phyloP scores from a whole-genome alignment of 2,797 vertebrate species.

The Apodemus agrarius region DNA sequence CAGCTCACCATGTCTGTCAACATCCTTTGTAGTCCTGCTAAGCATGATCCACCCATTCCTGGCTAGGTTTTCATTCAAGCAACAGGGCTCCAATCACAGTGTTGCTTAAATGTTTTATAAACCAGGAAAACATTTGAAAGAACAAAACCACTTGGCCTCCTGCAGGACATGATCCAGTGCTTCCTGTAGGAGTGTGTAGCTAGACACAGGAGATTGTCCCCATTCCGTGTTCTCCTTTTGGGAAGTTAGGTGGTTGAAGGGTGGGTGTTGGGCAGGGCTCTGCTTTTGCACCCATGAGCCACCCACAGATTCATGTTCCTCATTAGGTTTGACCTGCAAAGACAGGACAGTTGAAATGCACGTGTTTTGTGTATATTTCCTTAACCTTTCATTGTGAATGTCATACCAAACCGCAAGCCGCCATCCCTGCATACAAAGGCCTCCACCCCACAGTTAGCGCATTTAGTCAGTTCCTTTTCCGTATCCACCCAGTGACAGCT shows the following conservation, averaged over 20 bases:
- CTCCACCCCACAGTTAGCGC: background rate
- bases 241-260: background rate
- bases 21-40: background rate
- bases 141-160: background rate
- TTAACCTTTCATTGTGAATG: constrained; percentile 26
- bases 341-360: constrained; percentile 31
- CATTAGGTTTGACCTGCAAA: constrained; percentile 47
- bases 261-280: background rate
- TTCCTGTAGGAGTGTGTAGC: background rate
- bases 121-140: background rate
- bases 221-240: background rate
- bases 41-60: background rate
- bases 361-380: constrained; percentile 37
- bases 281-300: background rate
- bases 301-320: background rate
- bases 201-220: background rate
- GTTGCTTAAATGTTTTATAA: constrained; percentile 7
- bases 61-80: background rate
- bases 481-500: constrained; percentile 55
- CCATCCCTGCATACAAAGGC: background rate
- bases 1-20: background rate
- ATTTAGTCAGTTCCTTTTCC: constrained; percentile 60
- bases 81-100: background rate
- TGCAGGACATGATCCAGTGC: background rate
- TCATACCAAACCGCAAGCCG: constrained; percentile 43